A percentile compares a stretch with the other conserved stretches of the same genome.
Conservation (phyloP, 2,888 invertebrate species). For the Apodemia zela region DNA sequence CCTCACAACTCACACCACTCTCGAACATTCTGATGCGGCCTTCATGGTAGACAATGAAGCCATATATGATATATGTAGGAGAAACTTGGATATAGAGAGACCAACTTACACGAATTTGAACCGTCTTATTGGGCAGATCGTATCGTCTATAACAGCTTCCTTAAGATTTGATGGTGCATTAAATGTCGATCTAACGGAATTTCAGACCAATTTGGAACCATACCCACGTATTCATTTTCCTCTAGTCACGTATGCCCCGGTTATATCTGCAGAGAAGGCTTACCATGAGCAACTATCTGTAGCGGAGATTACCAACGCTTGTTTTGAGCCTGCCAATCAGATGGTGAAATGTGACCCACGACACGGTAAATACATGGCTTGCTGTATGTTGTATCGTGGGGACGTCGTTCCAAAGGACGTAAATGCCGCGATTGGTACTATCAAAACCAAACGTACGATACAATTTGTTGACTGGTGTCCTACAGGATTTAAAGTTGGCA, state of each 20-base stretch:
- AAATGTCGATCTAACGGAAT: conserved; percentile 95
- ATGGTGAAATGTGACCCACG: conserved; percentile 96
- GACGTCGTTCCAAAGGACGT: conserved; percentile 97
- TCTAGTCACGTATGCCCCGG: conserved; percentile 93
- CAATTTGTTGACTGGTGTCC: conserved; percentile 97
- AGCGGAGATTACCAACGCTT: conserved; percentile 95
- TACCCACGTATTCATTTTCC: conserved; percentile 98
- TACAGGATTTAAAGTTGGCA: conserved; percentile 88
- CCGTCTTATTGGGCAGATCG: conserved; percentile 96
- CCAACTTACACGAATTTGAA: conserved; percentile 98
- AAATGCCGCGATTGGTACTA: conserved; percentile 94
- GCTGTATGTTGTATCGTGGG: conserved; percentile 96
- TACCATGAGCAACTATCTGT: conserved; percentile 95
- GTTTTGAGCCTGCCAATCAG: conserved; percentile 97
- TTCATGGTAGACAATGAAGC: conserved; percentile 97
- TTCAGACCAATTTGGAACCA: conserved; percentile 95
- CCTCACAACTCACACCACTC: conserved; percentile 95
- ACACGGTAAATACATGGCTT: conserved; percentile 96
- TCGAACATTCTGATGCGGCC: conserved; percentile 96
- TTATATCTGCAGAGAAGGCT: conserved; percentile 95
- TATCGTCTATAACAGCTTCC: conserved; percentile 94
- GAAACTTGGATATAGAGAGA: conserved; percentile 95
- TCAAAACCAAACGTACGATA: conserved; percentile 95
- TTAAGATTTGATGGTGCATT: conserved; percentile 94
- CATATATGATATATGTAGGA: conserved; percentile 93